phyloP scores from a whole-genome alignment of 2,113 vertebrate genomes.

The Oryzias javanicus region DNA sequence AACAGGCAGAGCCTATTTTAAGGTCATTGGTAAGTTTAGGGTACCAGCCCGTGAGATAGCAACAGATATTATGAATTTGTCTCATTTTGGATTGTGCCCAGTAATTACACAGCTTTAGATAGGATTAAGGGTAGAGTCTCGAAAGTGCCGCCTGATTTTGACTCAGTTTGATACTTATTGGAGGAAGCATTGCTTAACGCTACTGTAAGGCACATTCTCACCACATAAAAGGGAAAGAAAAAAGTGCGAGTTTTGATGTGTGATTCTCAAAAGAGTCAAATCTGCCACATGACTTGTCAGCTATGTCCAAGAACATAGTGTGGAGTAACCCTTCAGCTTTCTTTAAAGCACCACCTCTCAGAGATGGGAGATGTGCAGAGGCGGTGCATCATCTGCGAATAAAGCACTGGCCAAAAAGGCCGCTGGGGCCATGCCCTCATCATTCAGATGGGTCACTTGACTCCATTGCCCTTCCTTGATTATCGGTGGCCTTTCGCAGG shows the following conservation, averaged over 20 bases:
- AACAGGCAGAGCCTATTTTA: conserved; percentile 76
- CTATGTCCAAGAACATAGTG: conserved; percentile 19
- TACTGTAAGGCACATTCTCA: background rate
- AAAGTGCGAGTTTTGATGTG: conserved; percentile 22
- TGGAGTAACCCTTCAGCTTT: conserved; percentile 31
- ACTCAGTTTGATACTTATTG: conserved; percentile 43
- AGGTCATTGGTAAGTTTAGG: conserved; percentile 68
- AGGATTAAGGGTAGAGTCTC: conserved; percentile 60
- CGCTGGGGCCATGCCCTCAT: conserved; percentile 61
- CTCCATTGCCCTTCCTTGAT: conserved; percentile 75
- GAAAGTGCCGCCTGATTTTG: conserved; percentile 50
- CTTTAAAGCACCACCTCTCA: conserved; percentile 21
- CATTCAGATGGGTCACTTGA: conserved; percentile 73
- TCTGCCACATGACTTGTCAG: conserved; percentile 25
- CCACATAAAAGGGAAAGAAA: conserved; percentile 5
- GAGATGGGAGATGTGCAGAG: conserved; percentile 67
- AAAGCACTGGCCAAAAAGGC: conserved; percentile 55
- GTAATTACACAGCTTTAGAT: conserved; percentile 58
- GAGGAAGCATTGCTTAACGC: conserved; percentile 31
- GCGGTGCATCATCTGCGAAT: conserved; percentile 73
- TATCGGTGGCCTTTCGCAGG: conserved; percentile 54
- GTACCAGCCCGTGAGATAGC: conserved; percentile 53
- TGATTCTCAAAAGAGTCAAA: conserved; percentile 22
- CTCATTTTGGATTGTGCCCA: conserved; percentile 53
- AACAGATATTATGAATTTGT: conserved; percentile 56